Base-by-base conservation (phyloP, 1,140 invertebrate genomes). In the Zophobas morio region DNA sequence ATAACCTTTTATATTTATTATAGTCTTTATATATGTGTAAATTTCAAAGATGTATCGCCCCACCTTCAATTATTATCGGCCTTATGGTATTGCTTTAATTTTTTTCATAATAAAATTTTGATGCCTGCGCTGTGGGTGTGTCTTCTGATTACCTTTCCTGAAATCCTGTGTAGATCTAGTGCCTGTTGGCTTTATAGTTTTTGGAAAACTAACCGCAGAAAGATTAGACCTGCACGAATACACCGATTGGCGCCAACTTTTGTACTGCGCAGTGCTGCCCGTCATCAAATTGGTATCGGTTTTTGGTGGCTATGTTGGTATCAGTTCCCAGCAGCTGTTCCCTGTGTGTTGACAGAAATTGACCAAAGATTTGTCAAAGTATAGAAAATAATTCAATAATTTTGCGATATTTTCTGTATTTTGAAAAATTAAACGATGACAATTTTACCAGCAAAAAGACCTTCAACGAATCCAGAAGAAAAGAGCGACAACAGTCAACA, bases 381-480 rank as follows among this genome's bases (percentile, higher is more conserved):
- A 74, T 74, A 71, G 70, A 40, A 71, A 73, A 39, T 73, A 73
- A 54, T 73, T 53, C 47, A 57, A 73, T 54, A 53, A 57, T 54
- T 54, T 75, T 75, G 37, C 66, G 36, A 63, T 46, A 75, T 60
- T 47, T 66, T 63, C 74, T 60, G 37, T 75, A 60, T 35, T 46
- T 75, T 60, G 54, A 72, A 53, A 70, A 53, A 72, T 42, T 77
- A 20, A 76, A 77, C 40, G 49, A 86, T 86, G 85, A 86, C 85
- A 56, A 86, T 86, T 79, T 80, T 86, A 74, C 85, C 85, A 66
- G 75, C 85, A 37, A 86, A 84, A 54, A 78, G 83, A 73, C 77
- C 83, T 33, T 81, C 83, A 36, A 73, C 74, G 49, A 85, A 81
- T 53, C 81, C 84, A 34, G 83, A 84, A 57, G 84, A 85, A 79